phyloP scores from a whole-genome alignment of 2,113 vertebrate genomes.

The Lates calcarifer region DNA sequence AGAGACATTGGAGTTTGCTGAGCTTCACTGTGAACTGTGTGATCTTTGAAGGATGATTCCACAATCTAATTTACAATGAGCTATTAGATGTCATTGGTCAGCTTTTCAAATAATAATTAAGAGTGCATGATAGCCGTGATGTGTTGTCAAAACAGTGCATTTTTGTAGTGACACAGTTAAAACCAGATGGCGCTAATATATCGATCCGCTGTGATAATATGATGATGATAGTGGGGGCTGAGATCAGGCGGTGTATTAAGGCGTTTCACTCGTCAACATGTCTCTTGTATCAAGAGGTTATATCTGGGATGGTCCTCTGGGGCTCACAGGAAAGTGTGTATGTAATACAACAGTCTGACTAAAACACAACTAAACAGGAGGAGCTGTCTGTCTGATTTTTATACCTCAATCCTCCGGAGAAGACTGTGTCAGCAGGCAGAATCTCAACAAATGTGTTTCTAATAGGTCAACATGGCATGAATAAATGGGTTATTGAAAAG shows the following conservation, averaged over 20 bases:
- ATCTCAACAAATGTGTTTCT: not conserved
- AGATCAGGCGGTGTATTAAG: constrained; percentile 24
- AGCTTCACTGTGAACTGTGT: not conserved
- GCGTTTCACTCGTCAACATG: constrained; percentile 37
- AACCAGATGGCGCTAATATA: constrained; percentile 9
- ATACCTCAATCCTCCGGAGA: not conserved
- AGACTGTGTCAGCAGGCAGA: not conserved
- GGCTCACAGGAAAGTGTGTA: not conserved
- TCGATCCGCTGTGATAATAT: not conserved
- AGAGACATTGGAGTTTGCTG: not conserved
- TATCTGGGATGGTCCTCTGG: constrained; percentile 13
- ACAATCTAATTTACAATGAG: not conserved
- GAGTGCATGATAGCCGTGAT: not conserved
- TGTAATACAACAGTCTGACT: constrained; percentile 29
- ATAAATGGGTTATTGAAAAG: not conserved
- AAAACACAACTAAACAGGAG: not conserved
- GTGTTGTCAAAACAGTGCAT: constrained; percentile 27
- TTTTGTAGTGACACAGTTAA: not conserved
- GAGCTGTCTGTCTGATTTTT: not conserved
- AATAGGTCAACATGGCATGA: not conserved
- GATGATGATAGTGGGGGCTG: constrained; percentile 11
- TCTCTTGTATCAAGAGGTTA: constrained; percentile 26
- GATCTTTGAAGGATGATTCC: constrained; percentile 7
- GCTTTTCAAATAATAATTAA: not conserved
- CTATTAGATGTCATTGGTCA: not conserved